phyloP scores from a whole-genome alignment of 2,888 invertebrate species.

The Noctua fimbriata region DNA sequence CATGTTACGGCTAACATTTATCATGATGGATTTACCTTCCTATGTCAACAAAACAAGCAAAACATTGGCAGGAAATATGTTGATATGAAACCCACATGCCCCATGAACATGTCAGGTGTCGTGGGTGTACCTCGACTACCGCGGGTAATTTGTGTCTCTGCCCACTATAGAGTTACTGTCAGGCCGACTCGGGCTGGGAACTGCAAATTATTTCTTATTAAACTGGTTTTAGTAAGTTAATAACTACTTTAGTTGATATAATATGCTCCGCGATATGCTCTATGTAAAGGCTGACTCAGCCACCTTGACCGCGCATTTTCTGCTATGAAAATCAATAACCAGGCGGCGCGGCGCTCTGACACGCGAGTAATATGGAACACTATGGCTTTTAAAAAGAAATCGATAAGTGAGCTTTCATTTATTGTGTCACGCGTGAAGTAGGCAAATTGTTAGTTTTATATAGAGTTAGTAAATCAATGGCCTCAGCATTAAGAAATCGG shows the following conservation, averaged over 20 bases:
- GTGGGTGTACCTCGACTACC: constrained; percentile 46
- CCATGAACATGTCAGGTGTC: constrained; percentile 37
- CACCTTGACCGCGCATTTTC: constrained; percentile 66
- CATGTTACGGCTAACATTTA: constrained; percentile 31
- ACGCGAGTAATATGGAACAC: constrained; percentile 43
- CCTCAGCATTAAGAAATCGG: neutral
- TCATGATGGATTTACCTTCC: constrained; percentile 49
- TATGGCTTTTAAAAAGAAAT: constrained; percentile 31
- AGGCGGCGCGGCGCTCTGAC: constrained; percentile 39
- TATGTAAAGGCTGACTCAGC: constrained; percentile 25
- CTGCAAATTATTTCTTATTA: constrained; percentile 46
- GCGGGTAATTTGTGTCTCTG: constrained; percentile 47
- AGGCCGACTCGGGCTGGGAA: constrained; percentile 14
- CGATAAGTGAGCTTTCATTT: constrained; percentile 35
- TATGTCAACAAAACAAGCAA: constrained; percentile 37
- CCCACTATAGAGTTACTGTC: constrained; percentile 27
- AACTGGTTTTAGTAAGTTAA: constrained; percentile 46
- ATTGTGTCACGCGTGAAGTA: neutral
- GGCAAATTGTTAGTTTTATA: too few species aligned
- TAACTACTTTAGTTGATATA: constrained; percentile 38
- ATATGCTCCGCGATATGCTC: constrained; percentile 22
- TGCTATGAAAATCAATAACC: constrained; percentile 68
- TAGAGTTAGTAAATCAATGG: neutral
- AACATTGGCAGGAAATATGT: constrained; percentile 34
- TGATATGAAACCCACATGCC: constrained; percentile 45